These are phyloP conservation scores for Notarius lentiginosus DNA, from an alignment of 2,113 vertebrate species.

Conservation along the genomic window DNA sequence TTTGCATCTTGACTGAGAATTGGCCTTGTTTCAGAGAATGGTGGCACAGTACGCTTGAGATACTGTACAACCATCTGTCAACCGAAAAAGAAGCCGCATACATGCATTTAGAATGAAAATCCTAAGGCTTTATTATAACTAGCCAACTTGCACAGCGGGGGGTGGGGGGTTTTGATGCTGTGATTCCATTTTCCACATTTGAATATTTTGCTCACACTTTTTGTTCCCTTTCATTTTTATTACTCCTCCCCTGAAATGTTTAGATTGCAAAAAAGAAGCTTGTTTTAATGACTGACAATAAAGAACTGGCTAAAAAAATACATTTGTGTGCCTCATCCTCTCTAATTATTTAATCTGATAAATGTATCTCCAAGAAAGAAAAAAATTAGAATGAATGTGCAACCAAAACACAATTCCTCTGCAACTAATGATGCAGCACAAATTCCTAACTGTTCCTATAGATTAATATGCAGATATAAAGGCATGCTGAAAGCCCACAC, in stretches of 20 bases:
- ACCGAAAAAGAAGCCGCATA: constrained; percentile 28
- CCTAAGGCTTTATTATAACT: constrained; percentile 42
- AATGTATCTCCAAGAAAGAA: constrained; percentile 1
- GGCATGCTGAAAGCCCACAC: constrained; percentile 25
- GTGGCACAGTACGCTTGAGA: constrained; percentile 40
- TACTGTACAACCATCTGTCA: constrained; percentile 50
- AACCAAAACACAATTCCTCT: constrained; percentile 14
- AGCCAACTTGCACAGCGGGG: constrained; percentile 21
- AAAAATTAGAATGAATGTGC: constrained; percentile 10
- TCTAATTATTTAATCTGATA: constrained; percentile 42
- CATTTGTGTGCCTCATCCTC: constrained; percentile 18
- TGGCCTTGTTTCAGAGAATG: constrained; percentile 41
- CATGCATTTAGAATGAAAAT: constrained; percentile 41
- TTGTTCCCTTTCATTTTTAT: constrained; percentile 8
- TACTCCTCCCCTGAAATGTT: constrained; percentile 33
- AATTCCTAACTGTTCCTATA: constrained; percentile 12
- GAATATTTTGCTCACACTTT: constrained; percentile 33
- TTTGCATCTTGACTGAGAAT: constrained; percentile 44
- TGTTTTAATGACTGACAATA: constrained; percentile 36
- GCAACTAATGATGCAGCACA: constrained; percentile 28
- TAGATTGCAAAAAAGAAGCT: constrained; percentile 12
- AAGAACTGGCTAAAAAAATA: constrained; percentile 22
- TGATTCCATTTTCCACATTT: constrained; percentile 35
- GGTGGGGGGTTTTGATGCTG: neutral
- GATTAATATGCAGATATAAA: constrained; percentile 32